Evolutionary conservation across 2,797 vertebrate species (phyloP), one percentile per base, ranked within the genome.

Genomic region (Allobates femoralis): DNA sequence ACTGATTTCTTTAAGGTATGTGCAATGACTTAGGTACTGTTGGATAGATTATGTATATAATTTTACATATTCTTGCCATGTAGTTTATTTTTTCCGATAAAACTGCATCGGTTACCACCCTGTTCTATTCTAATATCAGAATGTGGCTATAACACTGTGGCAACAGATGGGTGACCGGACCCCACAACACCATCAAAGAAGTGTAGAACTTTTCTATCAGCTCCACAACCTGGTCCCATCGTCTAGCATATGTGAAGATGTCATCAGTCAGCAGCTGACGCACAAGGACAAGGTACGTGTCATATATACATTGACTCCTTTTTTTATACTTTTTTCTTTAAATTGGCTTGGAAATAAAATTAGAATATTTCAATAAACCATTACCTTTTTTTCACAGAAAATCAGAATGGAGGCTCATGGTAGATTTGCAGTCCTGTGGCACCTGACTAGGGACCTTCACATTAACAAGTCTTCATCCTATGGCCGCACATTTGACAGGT

Each of bases 401-500:
- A 94, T 97, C 90, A 96, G 96, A 23, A 95, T 99, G 93, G 97
- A 98, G 92, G 97, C 98, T 86, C 98, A 99, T 64, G 96, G 98
- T 58, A 99, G 98, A 91, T 99, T 99, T 92, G 97, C 97, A 41
- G 96, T 99, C 64, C 95, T 99, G 34, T 99, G 98, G 98, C 98
- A 99, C 92, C 95, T 99, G 79, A 99, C 98, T 55, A 95, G 98
- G 90, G 98, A 99, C 90, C 92, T 99, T 85, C 99, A 99, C 91
- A 96, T 98, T 92, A 98, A 96, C 90, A 99, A 99, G 90, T 96
- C 98, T 0, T 97, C 98, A 87, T 97, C 98, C 79, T 99, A 98
- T 89, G 97, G 95, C 89, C 98, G 98, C 86, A 98, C 98, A 16
- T 99, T 99, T 93, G 98, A 99, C 96, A 97, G 98, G 98, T 98